phyloP scores from a whole-genome alignment of 2,888 invertebrate genomes.

The Hermaeophaga mercurialis region DNA sequence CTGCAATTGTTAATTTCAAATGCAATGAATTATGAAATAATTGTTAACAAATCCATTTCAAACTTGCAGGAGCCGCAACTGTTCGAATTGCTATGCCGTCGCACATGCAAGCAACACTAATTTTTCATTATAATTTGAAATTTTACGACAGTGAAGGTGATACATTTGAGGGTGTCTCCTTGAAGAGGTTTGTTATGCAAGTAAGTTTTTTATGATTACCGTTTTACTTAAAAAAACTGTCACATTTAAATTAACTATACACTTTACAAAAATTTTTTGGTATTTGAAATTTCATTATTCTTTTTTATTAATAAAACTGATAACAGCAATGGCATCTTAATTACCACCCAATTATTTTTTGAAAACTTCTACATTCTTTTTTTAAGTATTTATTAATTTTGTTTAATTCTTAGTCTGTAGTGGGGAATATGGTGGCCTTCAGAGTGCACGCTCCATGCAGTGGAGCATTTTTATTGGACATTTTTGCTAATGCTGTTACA shows the following conservation, averaged over 20 bases:
- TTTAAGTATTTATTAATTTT: not conserved
- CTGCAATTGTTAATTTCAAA: too few species aligned
- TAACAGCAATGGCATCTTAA: too few species aligned
- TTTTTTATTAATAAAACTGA: too few species aligned
- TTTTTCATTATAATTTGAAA: conserved; percentile 98
- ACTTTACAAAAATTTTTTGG: too few species aligned
- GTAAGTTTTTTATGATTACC: conserved; percentile 57
- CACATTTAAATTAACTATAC: too few species aligned
- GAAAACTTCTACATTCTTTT: not conserved
- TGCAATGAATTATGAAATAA: too few species aligned
- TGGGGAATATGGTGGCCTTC: conserved; percentile 93
- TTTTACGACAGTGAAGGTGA: conserved; percentile 95
- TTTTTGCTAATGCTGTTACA: conserved; percentile 97
- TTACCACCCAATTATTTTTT: not conserved
- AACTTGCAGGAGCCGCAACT: conserved; percentile 87
- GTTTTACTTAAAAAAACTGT: too few species aligned
- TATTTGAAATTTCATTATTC: too few species aligned
- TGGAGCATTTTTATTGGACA: conserved; percentile 92
- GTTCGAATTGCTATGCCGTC: conserved; percentile 96
- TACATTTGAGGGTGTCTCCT: conserved; percentile 89
- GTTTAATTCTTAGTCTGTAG: conserved; percentile 73
- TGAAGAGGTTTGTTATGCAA: conserved; percentile 98
- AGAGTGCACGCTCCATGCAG: conserved; percentile 96
- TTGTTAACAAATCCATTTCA: too few species aligned
- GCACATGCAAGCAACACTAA: conserved; percentile 93